Evolutionary conservation across 2,113 vertebrate genomes (phyloP).

Genomic region (rat (Rattus norvegicus)): DNA sequence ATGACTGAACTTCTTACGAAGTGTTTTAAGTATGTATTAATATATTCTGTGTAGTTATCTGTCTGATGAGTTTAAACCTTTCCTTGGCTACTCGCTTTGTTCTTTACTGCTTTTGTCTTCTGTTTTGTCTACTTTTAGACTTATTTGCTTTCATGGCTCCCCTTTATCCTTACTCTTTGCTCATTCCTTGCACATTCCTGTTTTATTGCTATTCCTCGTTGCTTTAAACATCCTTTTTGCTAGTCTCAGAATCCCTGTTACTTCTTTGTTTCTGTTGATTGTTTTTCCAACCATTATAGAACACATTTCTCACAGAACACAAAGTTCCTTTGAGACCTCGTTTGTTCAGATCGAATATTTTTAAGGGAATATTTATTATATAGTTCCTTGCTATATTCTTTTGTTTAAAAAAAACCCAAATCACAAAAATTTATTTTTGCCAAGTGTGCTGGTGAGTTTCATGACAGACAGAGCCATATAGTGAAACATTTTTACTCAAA

Average conservation of each 20-base stretch:
- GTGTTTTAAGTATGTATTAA: not conserved
- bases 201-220: not conserved
- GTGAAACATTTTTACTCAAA: not conserved
- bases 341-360: not conserved
- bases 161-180: not conserved
- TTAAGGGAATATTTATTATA: not conserved
- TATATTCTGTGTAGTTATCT: not conserved
- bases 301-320: not conserved
- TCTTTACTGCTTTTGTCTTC: not conserved
- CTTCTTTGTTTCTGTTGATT: constrained; percentile 15
- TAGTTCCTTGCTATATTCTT: not conserved
- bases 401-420: not conserved
- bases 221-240: not conserved
- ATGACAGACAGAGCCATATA: not conserved
- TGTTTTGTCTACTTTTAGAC: not conserved
- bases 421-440: not conserved
- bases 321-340: not conserved
- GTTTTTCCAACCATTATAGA: not conserved
- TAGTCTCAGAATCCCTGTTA: not conserved
- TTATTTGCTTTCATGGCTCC: not conserved
- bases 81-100: not conserved
- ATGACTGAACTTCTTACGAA: not conserved
- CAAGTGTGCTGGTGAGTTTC: not conserved
- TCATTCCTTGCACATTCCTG: not conserved
- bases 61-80: constrained; percentile 25